Conservation (phyloP, 1,140 invertebrate genomes). For the Ceratosolen fusciceps region DNA sequence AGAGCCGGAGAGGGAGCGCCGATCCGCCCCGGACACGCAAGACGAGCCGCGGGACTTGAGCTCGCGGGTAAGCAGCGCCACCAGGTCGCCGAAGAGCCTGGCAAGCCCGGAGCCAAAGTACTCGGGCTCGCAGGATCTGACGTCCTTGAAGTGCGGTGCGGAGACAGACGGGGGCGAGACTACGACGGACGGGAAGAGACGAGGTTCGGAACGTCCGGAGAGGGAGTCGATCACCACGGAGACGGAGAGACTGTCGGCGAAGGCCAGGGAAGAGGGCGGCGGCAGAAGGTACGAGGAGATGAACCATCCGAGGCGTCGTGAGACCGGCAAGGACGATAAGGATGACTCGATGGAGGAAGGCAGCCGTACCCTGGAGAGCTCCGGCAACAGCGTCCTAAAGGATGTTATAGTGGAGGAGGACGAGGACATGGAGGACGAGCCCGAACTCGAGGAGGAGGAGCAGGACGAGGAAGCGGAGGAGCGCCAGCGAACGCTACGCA, state of each 20-base stretch:
- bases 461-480: slow-evolving; percentile 60
- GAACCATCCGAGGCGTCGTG: neutral
- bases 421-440: slow-evolving; percentile 45
- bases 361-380: too few relatives aligned
- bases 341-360: too few relatives aligned
- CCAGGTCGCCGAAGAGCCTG: slow-evolving; percentile 58
- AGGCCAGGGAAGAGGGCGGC: slow-evolving; percentile 42
- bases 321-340: too few relatives aligned
- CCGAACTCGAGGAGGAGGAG: slow-evolving; percentile 46
- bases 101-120: slow-evolving; percentile 62
- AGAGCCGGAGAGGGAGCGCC: slow-evolving; percentile 40
- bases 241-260: slow-evolving; percentile 29
- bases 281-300: neutral
- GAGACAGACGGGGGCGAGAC: slow-evolving; percentile 42
- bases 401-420: slow-evolving; percentile 42
- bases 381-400: too few relatives aligned
- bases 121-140: slow-evolving; percentile 48
- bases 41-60: slow-evolving; percentile 67
- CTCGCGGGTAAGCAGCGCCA: slow-evolving; percentile 61
- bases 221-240: slow-evolving; percentile 40
- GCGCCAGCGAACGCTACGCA: slow-evolving; percentile 58
- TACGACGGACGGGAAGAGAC: slow-evolving; percentile 44
- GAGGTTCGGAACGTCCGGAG: slow-evolving; percentile 34
- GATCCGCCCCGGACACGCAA: slow-evolving; percentile 51
- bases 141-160: neutral